A percentile compares a stretch with the other conserved stretches of the same genome.
These are phyloP conservation scores for Psophia crepitans DNA, from an alignment of 2,113 vertebrate genomes.

Conservation along the genomic window DNA sequence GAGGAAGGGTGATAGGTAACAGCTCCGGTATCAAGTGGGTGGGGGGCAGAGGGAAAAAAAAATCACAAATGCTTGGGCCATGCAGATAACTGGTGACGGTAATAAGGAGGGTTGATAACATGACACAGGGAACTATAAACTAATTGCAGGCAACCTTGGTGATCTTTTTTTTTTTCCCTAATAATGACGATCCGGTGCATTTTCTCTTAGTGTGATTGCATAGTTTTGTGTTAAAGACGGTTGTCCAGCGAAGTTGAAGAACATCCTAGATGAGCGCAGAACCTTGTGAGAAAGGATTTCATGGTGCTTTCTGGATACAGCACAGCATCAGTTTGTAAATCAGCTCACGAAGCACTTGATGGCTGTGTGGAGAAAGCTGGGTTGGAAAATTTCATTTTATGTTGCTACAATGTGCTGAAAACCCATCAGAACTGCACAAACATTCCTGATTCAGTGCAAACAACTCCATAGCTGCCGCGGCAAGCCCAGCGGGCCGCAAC, in stretches of 20 bases:
- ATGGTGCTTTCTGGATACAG: neutral
- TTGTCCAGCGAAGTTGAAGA: neutral
- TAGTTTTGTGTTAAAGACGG: neutral
- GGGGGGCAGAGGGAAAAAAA: slow-evolving; percentile 42
- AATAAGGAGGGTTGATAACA: slow-evolving; percentile 27
- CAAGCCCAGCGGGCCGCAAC: neutral
- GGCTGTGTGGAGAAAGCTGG: neutral
- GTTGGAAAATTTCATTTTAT: neutral
- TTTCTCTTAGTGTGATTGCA: neutral
- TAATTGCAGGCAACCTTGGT: neutral
- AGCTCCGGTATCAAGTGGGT: slow-evolving; percentile 26
- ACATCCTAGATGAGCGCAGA: neutral
- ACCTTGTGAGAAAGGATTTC: neutral
- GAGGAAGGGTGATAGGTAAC: slow-evolving; percentile 16
- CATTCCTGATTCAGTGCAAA: neutral
- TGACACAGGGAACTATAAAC: slow-evolving; percentile 33
- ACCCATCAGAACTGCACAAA: neutral
- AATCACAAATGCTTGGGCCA: neutral
- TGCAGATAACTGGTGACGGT: slow-evolving; percentile 55
- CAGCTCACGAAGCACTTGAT: neutral
- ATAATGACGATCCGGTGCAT: neutral
- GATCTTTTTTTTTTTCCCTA: neutral
- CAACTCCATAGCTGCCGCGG: neutral
- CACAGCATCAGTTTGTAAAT: neutral
- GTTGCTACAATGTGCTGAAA: neutral